Evolutionary conservation across 2,888 invertebrate genomes (phyloP), one percentile per base, ranked within the genome.

Genomic region (Zaprionus obscuricornis): DNA sequence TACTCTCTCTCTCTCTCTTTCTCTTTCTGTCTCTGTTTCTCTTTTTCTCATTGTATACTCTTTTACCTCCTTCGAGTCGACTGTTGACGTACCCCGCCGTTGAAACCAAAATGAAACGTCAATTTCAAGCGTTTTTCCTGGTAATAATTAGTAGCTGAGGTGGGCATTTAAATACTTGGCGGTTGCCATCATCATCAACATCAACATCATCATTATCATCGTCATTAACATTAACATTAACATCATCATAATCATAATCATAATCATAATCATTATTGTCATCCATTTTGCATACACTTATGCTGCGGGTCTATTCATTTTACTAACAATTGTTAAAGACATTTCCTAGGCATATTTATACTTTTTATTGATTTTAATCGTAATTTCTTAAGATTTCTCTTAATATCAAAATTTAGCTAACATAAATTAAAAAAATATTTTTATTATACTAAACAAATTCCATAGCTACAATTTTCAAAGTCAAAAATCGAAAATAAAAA

Each of bases 81-180:
- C 82, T 77, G 85, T 79, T 81, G 85, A 84, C 70, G 59, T 66
- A 69, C 79, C 58, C 76, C 63, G 73, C 81, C 66, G 50, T n/a
- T n/a, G n/a, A n/a, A 57, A 77, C 66, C 66, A 86, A 82, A 85
- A 82, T 86, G 86, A 86, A 86, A 88, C 87, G 87, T 89, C 86
- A 88, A 81, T 86, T 84, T 89, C 75, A 86, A 89, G 89, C 75
- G 83, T 85, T 89, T 89, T 89, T 89, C 89, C 79, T 86, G 86
- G 88, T 89, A 89, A 85, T 89, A 88, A 89, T 89, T 89, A 88
- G 89, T 87, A 86, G 88, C 85, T 74, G 86, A 85, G 87, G 87
- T 88, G 87, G 87, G 86, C 76, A 88, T 88, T 88, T 88, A 88
- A 87, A 83, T 87, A 81, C 87, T 81, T 76, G 59, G 64, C 74